Evolutionary conservation across 2,888 invertebrate species (phyloP).

Genomic region (Apotomis betuletana): DNA sequence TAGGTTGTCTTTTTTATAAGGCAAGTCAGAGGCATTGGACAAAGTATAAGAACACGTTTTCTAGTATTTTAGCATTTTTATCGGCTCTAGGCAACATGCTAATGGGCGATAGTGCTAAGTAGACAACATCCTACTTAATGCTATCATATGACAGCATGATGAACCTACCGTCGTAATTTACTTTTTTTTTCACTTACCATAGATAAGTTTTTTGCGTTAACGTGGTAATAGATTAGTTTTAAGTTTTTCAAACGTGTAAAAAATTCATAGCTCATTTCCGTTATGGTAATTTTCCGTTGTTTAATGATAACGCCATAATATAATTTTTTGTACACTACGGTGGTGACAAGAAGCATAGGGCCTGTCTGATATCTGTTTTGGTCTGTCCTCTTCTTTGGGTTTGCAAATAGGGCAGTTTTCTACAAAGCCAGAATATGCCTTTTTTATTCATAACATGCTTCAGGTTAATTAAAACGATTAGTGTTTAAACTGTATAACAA

Average conservation of each 20-base stretch:
- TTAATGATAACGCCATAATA: conserved; percentile 1
- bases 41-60: conserved; percentile 32
- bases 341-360: no score
- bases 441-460: no score
- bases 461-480: no score
- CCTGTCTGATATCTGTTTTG: no score
- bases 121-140: conserved; percentile 23
- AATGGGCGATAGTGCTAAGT: conserved; percentile 30
- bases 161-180: conserved; percentile 13
- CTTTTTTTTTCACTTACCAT: conserved; percentile 7
- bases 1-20: conserved; percentile 3
- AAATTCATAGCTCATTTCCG: conserved; percentile 16
- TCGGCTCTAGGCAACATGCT: conserved; percentile 25
- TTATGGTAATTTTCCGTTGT: conserved; percentile 7
- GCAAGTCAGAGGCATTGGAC: conserved; percentile 13
- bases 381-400: no score
- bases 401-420: no score
- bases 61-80: conserved; percentile 38
- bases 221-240: conserved; percentile 14
- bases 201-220: conserved; percentile 17
- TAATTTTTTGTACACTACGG: no score
- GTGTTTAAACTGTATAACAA: no score
- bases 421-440: no score
- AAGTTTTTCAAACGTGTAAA: background rate
- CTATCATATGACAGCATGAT: conserved; percentile 31